phyloP scores from a whole-genome alignment of 2,888 invertebrate genomes.

The Eretmocerus hayati region DNA sequence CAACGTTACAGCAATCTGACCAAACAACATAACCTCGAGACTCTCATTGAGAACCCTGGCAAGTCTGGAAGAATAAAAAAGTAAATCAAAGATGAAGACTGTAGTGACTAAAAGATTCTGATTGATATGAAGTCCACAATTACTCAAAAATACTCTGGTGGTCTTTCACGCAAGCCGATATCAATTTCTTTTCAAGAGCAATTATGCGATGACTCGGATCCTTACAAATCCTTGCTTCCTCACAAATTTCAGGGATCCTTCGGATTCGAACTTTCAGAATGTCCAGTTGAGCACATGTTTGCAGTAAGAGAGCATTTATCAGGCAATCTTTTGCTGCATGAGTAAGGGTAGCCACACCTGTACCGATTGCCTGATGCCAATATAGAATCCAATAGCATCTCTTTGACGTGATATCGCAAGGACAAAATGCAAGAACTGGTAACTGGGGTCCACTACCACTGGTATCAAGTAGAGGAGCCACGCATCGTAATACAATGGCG shows the following conservation, averaged over 20 bases:
- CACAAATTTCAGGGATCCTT: slow-evolving; percentile 1
- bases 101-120: no score
- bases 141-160: slow-evolving; percentile 21
- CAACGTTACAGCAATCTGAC: slow-evolving; percentile 18
- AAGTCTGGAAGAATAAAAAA: slow-evolving; percentile 6
- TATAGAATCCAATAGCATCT: slow-evolving; percentile 22
- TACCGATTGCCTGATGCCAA: slow-evolving; percentile 24
- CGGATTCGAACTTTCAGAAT: slow-evolving; percentile 29
- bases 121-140: background rate
- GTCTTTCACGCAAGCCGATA: slow-evolving; percentile 12
- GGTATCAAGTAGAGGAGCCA: slow-evolving; percentile 12
- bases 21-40: slow-evolving; percentile 18
- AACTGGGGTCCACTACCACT: slow-evolving; percentile 10
- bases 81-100: no score
- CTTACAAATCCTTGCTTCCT: background rate
- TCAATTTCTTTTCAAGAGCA: slow-evolving; percentile 1
- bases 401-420: slow-evolving; percentile 14
- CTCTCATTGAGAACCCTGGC: slow-evolving; percentile 12
- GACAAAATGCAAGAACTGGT: slow-evolving; percentile 21
- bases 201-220: background rate
- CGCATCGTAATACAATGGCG: slow-evolving; percentile 11
- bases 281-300: slow-evolving; percentile 33
- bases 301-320: slow-evolving; percentile 29
- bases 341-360: slow-evolving; percentile 21
- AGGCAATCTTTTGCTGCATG: slow-evolving; percentile 33